A percentile compares a stretch with the other conserved stretches of the same genome.
These are phyloP conservation scores for Linurgus olivaceus DNA, from an alignment of 2,797 vertebrate genomes.

Conservation along the genomic window DNA sequence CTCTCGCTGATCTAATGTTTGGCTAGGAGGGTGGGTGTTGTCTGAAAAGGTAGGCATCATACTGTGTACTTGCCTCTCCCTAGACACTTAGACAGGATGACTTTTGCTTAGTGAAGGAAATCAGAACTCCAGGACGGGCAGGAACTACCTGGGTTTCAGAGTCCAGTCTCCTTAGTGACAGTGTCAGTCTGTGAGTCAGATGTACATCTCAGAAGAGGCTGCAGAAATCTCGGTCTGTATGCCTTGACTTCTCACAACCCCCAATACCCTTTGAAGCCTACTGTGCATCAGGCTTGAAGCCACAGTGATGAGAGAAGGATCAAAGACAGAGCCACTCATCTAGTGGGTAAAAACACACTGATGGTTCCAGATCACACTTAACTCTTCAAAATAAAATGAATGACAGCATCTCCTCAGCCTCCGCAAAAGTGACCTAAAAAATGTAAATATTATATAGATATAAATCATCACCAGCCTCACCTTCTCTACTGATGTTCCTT, in stretches of 20 bases:
- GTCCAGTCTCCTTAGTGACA: not conserved
- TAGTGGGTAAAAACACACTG: not conserved
- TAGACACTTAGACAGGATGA: not conserved
- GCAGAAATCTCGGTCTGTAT: not conserved
- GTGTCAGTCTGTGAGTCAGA: not conserved
- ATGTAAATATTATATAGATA: not conserved
- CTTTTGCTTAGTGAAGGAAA: not conserved
- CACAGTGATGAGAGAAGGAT: not conserved
- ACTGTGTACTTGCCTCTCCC: not conserved
- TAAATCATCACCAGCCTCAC: not conserved
- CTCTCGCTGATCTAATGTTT: not conserved
- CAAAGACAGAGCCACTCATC: not conserved
- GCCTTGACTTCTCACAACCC: not conserved
- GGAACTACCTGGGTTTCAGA: not conserved
- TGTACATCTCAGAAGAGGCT: not conserved
- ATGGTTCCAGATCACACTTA: not conserved
- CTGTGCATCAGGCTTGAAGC: not conserved
- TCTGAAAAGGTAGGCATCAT: not conserved
- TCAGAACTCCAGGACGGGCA: not conserved
- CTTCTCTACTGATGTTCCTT: not conserved
- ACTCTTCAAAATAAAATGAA: not conserved
- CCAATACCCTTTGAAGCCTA: not conserved
- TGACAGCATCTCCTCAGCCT: not conserved
- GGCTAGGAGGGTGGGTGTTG: not conserved
- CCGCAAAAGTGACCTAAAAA: not conserved